A percentile compares a stretch with the other conserved stretches of the same genome.
Evolutionary conservation across 2,888 invertebrate species (phyloP).

Genomic region (Notocelia uddmanniana): DNA sequence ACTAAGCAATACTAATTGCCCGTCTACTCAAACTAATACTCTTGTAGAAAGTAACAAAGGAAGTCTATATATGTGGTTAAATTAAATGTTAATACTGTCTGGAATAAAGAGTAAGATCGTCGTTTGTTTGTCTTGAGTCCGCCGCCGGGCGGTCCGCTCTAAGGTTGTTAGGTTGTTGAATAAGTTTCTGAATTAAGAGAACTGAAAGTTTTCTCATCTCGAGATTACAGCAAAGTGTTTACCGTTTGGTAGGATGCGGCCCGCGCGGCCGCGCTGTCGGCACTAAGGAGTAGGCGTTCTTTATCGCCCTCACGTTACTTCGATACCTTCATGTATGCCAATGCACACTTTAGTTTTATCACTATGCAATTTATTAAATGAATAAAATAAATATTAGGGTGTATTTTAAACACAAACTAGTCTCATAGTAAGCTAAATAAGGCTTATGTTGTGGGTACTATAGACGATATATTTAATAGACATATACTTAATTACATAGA

Average conservation of each 20-base stretch:
- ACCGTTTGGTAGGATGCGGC: slow-evolving; percentile 84
- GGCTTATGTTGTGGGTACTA: too few relatives aligned
- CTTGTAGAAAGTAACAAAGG: slow-evolving; percentile 5
- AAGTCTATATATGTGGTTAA: slow-evolving; percentile 40
- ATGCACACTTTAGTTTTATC: neutral
- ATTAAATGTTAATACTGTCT: slow-evolving; percentile 62
- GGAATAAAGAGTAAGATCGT: slow-evolving; percentile 74
- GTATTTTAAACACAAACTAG: too few relatives aligned
- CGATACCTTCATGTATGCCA: neutral
- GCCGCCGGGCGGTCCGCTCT: slow-evolving; percentile 77
- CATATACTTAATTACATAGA: too few relatives aligned
- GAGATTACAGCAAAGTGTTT: slow-evolving; percentile 87
- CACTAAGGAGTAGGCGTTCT: slow-evolving; percentile 46
- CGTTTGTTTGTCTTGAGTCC: slow-evolving; percentile 83
- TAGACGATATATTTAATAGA: too few relatives aligned
- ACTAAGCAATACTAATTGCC: neutral
- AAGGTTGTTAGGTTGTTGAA: slow-evolving; percentile 86
- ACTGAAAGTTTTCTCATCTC: slow-evolving; percentile 87
- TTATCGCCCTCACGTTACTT: slow-evolving; percentile 23
- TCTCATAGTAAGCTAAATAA: too few relatives aligned
- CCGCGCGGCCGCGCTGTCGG: slow-evolving; percentile 62
- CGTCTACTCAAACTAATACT: neutral
- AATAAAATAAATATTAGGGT: too few relatives aligned
- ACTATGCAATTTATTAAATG: too few relatives aligned
- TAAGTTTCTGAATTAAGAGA: slow-evolving; percentile 87